Evolutionary conservation across 2,113 vertebrate genomes (phyloP).

Genomic region (Marcusenius ussheri): DNA sequence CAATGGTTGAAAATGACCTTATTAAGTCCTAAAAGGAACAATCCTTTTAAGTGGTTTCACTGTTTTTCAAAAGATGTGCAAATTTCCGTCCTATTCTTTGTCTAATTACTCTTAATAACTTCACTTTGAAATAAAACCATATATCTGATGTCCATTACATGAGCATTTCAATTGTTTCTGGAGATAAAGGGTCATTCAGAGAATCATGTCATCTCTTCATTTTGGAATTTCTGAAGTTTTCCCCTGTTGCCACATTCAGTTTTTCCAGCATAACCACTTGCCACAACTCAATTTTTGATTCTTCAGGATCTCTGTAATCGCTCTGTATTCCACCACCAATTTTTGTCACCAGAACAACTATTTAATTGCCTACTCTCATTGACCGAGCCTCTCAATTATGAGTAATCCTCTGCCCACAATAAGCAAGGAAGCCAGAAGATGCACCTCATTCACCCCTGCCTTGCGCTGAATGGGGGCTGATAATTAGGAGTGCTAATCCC

Average conservation of each 20-base stretch:
- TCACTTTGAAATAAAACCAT: constrained; percentile 30
- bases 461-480: constrained; percentile 22
- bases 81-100: constrained; percentile 9
- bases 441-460: constrained; percentile 21
- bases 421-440: constrained; percentile 26
- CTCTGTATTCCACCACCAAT: constrained; percentile 19
- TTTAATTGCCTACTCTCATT: constrained; percentile 28
- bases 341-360: constrained; percentile 20
- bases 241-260: constrained; percentile 4
- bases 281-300: constrained; percentile 33
- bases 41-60: constrained; percentile 22
- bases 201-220: constrained; percentile 31
- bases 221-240: constrained; percentile 11
- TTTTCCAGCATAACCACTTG: constrained; percentile 38
- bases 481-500: constrained; percentile 31
- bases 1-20: constrained; percentile 26
- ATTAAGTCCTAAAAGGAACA: constrained; percentile 7
- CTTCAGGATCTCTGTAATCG: constrained; percentile 19
- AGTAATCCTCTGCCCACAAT: constrained; percentile 17
- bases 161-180: constrained; percentile 31
- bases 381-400: constrained; percentile 17
- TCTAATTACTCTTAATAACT: constrained; percentile 30
- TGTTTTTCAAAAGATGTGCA: constrained; percentile 20
- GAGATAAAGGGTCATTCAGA: constrained; percentile 33
- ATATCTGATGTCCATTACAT: constrained; percentile 37